Base-by-base conservation (phyloP, 1,140 invertebrate genomes). In the Cherax destructor region DNA sequence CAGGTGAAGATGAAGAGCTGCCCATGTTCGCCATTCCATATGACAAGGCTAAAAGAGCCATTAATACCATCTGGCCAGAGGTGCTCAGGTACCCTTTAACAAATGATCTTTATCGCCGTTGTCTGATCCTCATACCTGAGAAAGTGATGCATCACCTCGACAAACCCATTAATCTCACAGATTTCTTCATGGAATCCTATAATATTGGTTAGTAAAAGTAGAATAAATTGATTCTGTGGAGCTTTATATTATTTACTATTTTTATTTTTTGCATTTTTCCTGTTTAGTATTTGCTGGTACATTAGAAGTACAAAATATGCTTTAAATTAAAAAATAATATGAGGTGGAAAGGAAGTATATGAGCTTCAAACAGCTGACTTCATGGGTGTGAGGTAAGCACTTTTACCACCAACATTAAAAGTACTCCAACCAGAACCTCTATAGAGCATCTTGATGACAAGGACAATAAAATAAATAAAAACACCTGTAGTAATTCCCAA, bases 171-270 rank as follows among this genome's bases (percentile, higher is more conserved):
- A 94, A 97, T 61, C 95, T 99, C 92, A 98, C 97, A n/a, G 98
- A 99, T 94, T 99, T 98, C 95, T 95, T 99, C 9, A 97, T 98
- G 95, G 96, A 98, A 93, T 97, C 97, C 16, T 96, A 99, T 86
- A 97, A 98, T 94, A 95, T 96, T 72, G 97, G 92, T 93, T 56
- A 88, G 92, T 86, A 83, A 30, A 65, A 21, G 61, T 65, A 21
- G 18, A 65, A 65, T 65, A 65, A 18, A 21, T 16, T 13, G 11
- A 21, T 65, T 65, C 2, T 65, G 61, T 9, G 61, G 18, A 65
- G 21, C 2, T 65, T 5, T 65, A 18, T 9, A 56, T 56, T 56
- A 56, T 74, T 21, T 74, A 0, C 16, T 74, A 74, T 74, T 24
- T 74, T 21, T 69, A 69, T 18, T 18, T n/a, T 69, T 69, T 69